These are phyloP conservation scores for Drosophila pseudotalamancana DNA, from an alignment of 2,888 invertebrate genomes.

Conservation along the genomic window DNA sequence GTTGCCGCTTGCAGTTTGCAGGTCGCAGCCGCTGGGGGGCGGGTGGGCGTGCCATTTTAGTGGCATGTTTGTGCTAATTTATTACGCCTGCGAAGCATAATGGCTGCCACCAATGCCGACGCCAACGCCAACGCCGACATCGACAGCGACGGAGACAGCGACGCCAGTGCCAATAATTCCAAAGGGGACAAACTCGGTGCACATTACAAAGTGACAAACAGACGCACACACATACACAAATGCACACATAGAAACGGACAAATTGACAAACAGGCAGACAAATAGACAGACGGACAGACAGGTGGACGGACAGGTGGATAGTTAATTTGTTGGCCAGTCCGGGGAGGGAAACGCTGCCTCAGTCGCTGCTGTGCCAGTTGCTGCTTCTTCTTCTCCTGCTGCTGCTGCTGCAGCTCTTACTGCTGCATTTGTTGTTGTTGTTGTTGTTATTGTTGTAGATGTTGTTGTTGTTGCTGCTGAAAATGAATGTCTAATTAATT, in stretches of 20 bases:
- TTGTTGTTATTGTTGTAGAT: too few relatives aligned
- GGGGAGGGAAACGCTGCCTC: slow-evolving; percentile 13
- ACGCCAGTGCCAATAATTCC: slow-evolving; percentile 28
- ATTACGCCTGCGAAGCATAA: slow-evolving; percentile 75
- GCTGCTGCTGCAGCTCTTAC: too few relatives aligned
- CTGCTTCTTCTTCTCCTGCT: slow-evolving; percentile 3
- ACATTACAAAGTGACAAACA: slow-evolving; percentile 50
- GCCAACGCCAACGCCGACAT: slow-evolving; percentile 23
- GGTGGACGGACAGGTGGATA: slow-evolving; percentile 15
- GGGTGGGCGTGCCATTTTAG: slow-evolving; percentile 72
- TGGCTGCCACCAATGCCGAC: slow-evolving; percentile 42
- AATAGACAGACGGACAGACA: slow-evolving; percentile 1
- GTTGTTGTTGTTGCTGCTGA: slow-evolving; percentile 34
- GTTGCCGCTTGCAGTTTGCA: too few relatives aligned
- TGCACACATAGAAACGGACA: slow-evolving; percentile 1
- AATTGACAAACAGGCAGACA: slow-evolving; percentile 12
- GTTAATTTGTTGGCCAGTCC: slow-evolving; percentile 13
- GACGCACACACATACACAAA: slow-evolving; percentile 8
- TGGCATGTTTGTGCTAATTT: slow-evolving; percentile 79
- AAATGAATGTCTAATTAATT: slow-evolving; percentile 80
- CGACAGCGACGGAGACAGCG: slow-evolving; percentile 35
- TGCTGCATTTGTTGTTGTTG: too few relatives aligned
- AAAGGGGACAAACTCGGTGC: slow-evolving; percentile 53
- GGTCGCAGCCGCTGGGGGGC: slow-evolving; percentile 44
- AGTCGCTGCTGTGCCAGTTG: slow-evolving; percentile 33